phyloP scores from a whole-genome alignment of 2,113 vertebrate species.

The Gnathonemus longibarbis region DNA sequence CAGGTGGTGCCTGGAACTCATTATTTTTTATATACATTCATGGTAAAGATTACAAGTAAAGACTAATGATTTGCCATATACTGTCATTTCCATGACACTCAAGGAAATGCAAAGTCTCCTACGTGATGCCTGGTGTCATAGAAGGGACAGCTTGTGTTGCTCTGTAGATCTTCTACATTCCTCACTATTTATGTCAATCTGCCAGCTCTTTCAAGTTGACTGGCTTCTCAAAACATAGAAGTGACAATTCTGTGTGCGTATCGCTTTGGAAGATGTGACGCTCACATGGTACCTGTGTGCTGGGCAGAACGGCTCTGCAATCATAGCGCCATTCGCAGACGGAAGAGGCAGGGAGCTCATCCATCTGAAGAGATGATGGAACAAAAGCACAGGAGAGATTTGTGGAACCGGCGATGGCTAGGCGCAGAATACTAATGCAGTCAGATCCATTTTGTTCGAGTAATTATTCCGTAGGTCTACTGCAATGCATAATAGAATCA shows the following conservation, averaged over 20 bases:
- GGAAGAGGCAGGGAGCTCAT: background rate
- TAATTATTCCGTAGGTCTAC: conserved; percentile 16
- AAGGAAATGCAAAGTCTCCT: background rate
- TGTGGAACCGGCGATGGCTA: background rate
- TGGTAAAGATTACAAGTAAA: background rate
- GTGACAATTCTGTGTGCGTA: background rate
- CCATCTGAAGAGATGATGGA: background rate
- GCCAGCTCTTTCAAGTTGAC: background rate
- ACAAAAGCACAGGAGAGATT: background rate
- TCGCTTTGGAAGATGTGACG: background rate
- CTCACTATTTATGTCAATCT: background rate
- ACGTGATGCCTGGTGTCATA: background rate
- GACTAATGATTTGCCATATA: background rate
- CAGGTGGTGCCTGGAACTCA: background rate
- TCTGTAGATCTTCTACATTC: background rate
- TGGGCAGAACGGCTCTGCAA: background rate
- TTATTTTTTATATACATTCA: background rate
- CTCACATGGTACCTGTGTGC: background rate
- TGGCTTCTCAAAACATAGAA: background rate
- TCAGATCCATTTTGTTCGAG: conserved; percentile 1
- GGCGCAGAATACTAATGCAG: conserved; percentile 9
- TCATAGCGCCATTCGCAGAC: background rate
- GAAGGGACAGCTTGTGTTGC: background rate
- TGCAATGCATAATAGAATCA: background rate
- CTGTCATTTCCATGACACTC: background rate